phyloP scores from a whole-genome alignment of 2,888 invertebrate species.

The Acrocyrtus sp. region DNA sequence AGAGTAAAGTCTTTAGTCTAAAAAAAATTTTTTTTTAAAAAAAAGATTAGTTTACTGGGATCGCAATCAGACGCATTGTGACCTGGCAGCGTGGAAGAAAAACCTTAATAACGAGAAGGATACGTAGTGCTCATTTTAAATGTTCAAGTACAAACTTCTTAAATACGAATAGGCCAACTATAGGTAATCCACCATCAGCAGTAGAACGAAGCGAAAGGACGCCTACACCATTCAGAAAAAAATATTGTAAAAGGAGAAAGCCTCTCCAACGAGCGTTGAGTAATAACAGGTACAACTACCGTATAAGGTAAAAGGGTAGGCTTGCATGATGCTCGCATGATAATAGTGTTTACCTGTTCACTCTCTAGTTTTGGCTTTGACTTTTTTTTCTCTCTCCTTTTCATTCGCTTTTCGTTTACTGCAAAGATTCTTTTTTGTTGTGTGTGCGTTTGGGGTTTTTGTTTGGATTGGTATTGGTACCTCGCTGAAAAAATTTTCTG shows the following conservation, averaged over 20 bases:
- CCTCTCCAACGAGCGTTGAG: conserved; percentile 56
- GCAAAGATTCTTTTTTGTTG: too few relatives aligned
- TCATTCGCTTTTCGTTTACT: too few relatives aligned
- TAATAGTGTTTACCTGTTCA: conserved; percentile 2
- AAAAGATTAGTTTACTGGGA: too few relatives aligned
- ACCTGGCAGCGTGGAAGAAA: background rate
- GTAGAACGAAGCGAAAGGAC: conserved; percentile 41
- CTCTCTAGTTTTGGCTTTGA: conserved; percentile 34
- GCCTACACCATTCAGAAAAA: conserved; percentile 60
- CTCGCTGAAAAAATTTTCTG: too few relatives aligned
- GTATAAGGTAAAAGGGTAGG: conserved; percentile 56
- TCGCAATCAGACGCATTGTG: background rate
- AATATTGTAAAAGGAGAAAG: conserved; percentile 64
- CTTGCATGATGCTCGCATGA: conserved; percentile 13
- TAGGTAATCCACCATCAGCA: too few relatives aligned
- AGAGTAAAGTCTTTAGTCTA: background rate
- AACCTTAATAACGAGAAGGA: background rate
- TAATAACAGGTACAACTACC: conserved; percentile 61
- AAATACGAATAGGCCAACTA: background rate
- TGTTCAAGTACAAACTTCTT: background rate
- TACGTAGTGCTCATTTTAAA: background rate
- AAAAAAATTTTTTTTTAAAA: too few relatives aligned
- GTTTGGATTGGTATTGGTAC: too few relatives aligned
- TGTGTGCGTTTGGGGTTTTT: too few relatives aligned
- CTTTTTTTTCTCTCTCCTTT: background rate